Conservation (phyloP, 2,797 vertebrate species). For the Anguilla anguilla region DNA sequence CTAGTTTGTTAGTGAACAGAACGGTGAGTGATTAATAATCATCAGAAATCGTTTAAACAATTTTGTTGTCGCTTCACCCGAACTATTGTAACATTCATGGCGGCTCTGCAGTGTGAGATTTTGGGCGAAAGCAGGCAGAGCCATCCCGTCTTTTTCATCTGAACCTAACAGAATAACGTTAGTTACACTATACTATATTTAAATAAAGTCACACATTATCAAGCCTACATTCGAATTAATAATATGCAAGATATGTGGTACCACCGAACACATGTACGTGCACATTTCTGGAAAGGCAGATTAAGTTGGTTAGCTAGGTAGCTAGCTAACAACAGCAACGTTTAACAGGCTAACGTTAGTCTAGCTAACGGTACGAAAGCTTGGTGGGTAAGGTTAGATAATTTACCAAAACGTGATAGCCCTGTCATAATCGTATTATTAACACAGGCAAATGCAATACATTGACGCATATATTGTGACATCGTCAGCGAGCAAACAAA, state of each 20-base stretch:
- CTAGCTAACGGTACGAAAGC: no score
- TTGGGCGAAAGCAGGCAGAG: slow-evolving; percentile 59
- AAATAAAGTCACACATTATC: neutral
- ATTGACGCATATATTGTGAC: neutral
- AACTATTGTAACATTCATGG: slow-evolving; percentile 74
- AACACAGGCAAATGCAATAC: neutral
- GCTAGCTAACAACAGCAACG: neutral
- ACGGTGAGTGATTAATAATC: slow-evolving; percentile 62
- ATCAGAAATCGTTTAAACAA: slow-evolving; percentile 47
- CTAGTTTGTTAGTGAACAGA: slow-evolving; percentile 34
- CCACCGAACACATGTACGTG: neutral
- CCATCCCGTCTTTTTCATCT: slow-evolving; percentile 47
- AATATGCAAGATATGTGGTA: neutral
- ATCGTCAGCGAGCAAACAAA: neutral
- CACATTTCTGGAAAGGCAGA: neutral
- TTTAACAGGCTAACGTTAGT: neutral
- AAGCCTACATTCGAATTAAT: neutral
- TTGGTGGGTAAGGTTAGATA: no score
- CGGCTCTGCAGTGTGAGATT: slow-evolving; percentile 72
- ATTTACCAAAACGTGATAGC: neutral
- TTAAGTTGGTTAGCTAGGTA: neutral
- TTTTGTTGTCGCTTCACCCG: slow-evolving; percentile 64
- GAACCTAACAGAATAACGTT: neutral
- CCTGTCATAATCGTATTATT: neutral
- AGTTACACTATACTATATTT: neutral